These are phyloP conservation scores for Stenodema calcarata DNA, from an alignment of 2,888 invertebrate species.

Conservation along the genomic window DNA sequence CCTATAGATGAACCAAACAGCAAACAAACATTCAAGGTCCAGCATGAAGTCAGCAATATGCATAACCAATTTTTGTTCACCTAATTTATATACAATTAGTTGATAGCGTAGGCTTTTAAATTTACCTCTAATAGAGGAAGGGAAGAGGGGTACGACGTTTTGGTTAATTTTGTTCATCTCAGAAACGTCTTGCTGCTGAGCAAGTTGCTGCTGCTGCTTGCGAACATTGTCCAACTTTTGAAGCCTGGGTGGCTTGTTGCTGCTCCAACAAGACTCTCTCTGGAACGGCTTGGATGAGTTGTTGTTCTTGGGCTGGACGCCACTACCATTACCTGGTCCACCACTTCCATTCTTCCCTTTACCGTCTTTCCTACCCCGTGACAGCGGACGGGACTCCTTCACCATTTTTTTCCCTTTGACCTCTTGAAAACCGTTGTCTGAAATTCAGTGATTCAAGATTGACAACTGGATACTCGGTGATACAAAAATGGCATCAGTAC, in stretches of 20 bases:
- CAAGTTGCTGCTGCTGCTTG: slow-evolving; percentile 62
- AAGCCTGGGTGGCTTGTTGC: slow-evolving; percentile 52
- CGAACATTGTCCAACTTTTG: slow-evolving; percentile 70
- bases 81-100: too few relatives aligned
- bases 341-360: slow-evolving; percentile 61
- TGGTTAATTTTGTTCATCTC: slow-evolving; percentile 59
- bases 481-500: slow-evolving; percentile 3
- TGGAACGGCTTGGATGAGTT: slow-evolving; percentile 27
- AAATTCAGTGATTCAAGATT: background rate
- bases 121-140: slow-evolving; percentile 57
- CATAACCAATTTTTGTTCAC: too few relatives aligned
- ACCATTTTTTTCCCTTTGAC: slow-evolving; percentile 80
- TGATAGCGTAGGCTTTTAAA: background rate
- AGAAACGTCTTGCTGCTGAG: slow-evolving; percentile 58
- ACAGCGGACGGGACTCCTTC: slow-evolving; percentile 64
- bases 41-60: too few relatives aligned
- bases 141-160: slow-evolving; percentile 57
- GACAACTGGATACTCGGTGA: background rate
- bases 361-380: slow-evolving; percentile 60
- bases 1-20: too few relatives aligned
- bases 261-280: slow-evolving; percentile 44
- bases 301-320: background rate
- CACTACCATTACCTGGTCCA: slow-evolving; percentile 54
- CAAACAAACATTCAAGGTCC: too few relatives aligned
- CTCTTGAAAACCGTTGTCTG: slow-evolving; percentile 76